A percentile compares a stretch with the other conserved stretches of the same genome.
Evolutionary conservation across 30 jellyfish, hydroid and myxozoan genomes (phyloP).

Genomic region (Aurelia aurita): DNA sequence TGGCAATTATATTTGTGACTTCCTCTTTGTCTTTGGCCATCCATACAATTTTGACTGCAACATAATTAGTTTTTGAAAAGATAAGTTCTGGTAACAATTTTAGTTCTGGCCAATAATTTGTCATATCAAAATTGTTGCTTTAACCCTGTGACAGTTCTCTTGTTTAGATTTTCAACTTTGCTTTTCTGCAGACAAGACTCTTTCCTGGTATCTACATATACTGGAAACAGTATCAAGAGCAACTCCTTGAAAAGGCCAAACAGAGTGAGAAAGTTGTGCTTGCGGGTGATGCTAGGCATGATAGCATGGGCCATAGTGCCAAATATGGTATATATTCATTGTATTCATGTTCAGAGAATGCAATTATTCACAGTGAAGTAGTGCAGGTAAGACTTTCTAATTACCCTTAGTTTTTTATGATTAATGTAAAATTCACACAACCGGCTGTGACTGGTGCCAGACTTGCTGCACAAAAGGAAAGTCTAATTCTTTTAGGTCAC

Average conservation of each 20-base stretch:
- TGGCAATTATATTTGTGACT: too few relatives aligned
- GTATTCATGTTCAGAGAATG: conserved; percentile 45
- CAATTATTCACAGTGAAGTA: conserved; percentile 40
- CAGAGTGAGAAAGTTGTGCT: conserved; percentile 37
- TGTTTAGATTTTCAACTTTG: not conserved
- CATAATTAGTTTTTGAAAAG: not conserved
- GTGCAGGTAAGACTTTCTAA: conserved; percentile 52
- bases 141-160: conserved; percentile 7
- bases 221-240: conserved; percentile 25
- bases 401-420: not conserved
- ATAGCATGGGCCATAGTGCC: conserved; percentile 56
- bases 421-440: not conserved
- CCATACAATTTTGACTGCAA: too few relatives aligned
- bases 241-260: conserved; percentile 14
- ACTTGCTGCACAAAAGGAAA: not conserved
- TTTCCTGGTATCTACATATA: conserved; percentile 36
- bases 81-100: too few relatives aligned
- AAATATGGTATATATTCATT: conserved; percentile 26
- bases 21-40: too few relatives aligned
- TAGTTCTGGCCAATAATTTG: conserved; percentile 1
- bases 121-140: not conserved
- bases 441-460: conserved; percentile 18
- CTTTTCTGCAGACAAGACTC: conserved; percentile 29
- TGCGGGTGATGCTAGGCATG: conserved; percentile 62
- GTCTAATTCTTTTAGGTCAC: not conserved